phyloP scores from a whole-genome alignment of 2,113 vertebrate genomes.

The Misgurnus anguillicaudatus region DNA sequence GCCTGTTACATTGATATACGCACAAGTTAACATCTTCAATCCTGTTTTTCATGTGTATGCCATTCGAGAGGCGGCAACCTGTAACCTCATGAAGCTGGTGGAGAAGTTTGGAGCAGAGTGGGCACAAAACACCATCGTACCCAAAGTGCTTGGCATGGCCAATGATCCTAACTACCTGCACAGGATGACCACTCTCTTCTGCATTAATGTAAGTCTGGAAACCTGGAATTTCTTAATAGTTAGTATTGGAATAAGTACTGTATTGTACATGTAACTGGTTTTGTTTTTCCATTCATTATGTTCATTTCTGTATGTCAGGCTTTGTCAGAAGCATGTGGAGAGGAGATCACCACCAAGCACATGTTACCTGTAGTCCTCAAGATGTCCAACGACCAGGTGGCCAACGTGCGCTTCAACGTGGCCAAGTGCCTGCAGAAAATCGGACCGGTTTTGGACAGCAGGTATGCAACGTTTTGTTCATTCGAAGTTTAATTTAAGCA shows the following conservation, averaged over 20 bases:
- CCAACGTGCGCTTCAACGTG: conserved; percentile 91
- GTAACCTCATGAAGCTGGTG: conserved; percentile 87
- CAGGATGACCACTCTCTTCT: conserved; percentile 92
- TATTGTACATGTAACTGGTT: no score
- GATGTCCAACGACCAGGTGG: conserved; percentile 91
- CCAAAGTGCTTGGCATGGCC: conserved; percentile 89
- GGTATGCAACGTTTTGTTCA: conserved; percentile 62
- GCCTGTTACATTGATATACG: not conserved
- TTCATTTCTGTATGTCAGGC: conserved; percentile 64
- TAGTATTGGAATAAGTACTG: no score
- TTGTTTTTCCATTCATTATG: not conserved
- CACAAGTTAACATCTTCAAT: not conserved
- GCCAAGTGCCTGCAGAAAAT: conserved; percentile 92
- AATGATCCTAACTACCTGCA: conserved; percentile 90
- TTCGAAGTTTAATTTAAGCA: conserved; percentile 31
- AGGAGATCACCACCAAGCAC: conserved; percentile 90
- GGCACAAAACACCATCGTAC: conserved; percentile 89
- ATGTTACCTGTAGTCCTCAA: conserved; percentile 89
- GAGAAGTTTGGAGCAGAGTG: conserved; percentile 90
- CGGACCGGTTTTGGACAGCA: conserved; percentile 82
- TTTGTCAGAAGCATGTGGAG: conserved; percentile 84
- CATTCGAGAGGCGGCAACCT: conserved; percentile 87
- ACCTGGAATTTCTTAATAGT: not conserved
- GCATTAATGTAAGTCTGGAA: conserved; percentile 83
- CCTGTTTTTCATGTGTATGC: conserved; percentile 77